A percentile compares a stretch with the other conserved stretches of the same genome.
Evolutionary conservation across 2,113 vertebrate genomes (phyloP).

Genomic region (Australoheros scitulus): DNA sequence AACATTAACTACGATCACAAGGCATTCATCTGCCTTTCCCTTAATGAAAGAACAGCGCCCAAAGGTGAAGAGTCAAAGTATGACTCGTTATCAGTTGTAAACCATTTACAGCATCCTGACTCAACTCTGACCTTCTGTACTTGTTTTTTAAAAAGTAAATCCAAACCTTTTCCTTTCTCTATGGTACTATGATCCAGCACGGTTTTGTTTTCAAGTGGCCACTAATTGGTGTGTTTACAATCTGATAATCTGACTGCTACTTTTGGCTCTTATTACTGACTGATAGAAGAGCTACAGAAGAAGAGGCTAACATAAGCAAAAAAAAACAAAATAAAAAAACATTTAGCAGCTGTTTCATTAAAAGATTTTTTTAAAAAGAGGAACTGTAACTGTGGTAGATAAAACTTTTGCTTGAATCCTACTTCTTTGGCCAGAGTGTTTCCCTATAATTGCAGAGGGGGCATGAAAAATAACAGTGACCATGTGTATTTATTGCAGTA

Average conservation of each 20-base stretch:
- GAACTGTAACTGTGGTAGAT: background rate
- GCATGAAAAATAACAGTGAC: background rate
- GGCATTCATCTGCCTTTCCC: background rate
- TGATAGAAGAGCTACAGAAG: background rate
- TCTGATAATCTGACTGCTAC: background rate
- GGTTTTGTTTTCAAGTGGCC: background rate
- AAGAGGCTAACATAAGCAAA: background rate
- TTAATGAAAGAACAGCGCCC: background rate
- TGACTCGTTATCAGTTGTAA: background rate
- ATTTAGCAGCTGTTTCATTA: background rate
- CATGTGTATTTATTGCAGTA: constrained; percentile 1
- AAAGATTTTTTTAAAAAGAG: background rate
- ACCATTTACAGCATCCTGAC: background rate
- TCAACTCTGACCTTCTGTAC: background rate
- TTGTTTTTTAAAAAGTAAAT: background rate
- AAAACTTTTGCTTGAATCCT: background rate
- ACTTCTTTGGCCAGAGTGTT: background rate
- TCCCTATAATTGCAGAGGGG: background rate
- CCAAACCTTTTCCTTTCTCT: background rate
- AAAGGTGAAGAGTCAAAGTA: background rate
- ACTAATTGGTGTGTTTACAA: background rate
- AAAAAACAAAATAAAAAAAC: background rate
- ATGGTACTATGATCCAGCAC: background rate
- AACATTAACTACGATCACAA: background rate
- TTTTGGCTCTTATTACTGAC: background rate